A percentile compares a stretch with the other conserved stretches of the same genome.
Conservation (phyloP, 2,797 vertebrate species). For the Gastrophryne carolinensis region DNA sequence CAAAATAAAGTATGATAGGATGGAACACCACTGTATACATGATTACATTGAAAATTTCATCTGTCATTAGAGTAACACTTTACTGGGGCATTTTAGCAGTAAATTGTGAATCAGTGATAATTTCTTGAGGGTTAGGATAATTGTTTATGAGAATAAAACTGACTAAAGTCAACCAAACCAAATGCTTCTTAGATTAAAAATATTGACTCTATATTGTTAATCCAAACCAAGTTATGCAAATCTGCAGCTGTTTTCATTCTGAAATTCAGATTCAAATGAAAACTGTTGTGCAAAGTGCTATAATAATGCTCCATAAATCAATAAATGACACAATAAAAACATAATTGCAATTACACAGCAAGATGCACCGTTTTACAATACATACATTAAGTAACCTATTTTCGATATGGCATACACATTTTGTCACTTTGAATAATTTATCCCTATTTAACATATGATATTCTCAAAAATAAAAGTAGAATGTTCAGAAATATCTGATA, state of each 20-base stretch:
- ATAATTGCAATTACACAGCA: too few species aligned
- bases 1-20: too few species aligned
- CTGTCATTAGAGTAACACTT: too few species aligned
- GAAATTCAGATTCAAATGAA: constrained; percentile 10
- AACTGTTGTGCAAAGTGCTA: background rate
- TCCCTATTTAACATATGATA: too few species aligned
- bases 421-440: too few species aligned
- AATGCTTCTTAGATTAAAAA: constrained; percentile 26
- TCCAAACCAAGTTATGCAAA: constrained; percentile 13
- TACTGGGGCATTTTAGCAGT: background rate
- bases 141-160: constrained; percentile 30
- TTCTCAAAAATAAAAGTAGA: too few species aligned
- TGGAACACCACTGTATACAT: too few species aligned
- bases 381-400: too few species aligned
- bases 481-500: too few species aligned
- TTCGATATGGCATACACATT: too few species aligned
- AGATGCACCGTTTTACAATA: too few species aligned
- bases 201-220: constrained; percentile 23
- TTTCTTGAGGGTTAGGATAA: constrained; percentile 7
- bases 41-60: too few species aligned
- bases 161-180: constrained; percentile 8
- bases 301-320: background rate
- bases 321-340: background rate
- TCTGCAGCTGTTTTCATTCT: background rate
- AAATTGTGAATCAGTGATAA: constrained; percentile 28